Evolutionary conservation across 2,797 vertebrate species (phyloP).

Genomic region (Thripadectes ignobilis): DNA sequence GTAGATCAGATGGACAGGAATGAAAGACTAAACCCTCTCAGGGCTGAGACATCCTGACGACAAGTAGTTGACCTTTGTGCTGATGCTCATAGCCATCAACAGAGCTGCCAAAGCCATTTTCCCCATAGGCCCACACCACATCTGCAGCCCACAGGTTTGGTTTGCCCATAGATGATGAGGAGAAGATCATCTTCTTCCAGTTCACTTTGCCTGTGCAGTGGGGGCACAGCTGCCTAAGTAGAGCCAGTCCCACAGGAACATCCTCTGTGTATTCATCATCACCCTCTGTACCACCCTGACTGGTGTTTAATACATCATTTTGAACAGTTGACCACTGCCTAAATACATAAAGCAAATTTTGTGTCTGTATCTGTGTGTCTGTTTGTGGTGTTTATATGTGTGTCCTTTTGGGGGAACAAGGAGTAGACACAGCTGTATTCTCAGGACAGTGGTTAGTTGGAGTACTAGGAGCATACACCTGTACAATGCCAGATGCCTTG

Average conservation of each 20-base stretch:
- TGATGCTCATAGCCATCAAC: not conserved
- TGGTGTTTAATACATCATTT: not conserved
- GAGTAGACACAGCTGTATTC: not conserved
- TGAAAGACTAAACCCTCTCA: not conserved
- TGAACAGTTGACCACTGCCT: not conserved
- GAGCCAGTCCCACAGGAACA: not conserved
- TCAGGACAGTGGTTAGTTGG: not conserved
- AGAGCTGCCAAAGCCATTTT: not conserved
- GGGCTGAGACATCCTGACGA: not conserved
- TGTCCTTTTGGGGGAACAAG: accelerated
- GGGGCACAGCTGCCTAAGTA: not conserved
- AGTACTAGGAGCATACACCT: not conserved
- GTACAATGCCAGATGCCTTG: not conserved
- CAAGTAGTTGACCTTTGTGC: not conserved
- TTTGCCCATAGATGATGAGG: not conserved
- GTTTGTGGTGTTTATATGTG: too few species aligned
- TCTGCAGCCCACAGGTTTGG: accelerated
- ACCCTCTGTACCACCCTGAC: too few species aligned
- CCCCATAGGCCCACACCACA: too few species aligned
- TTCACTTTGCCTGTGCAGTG: not conserved
- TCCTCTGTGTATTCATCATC: not conserved
- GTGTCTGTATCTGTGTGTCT: not conserved
- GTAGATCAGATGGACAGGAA: not conserved
- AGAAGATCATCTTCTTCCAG: not conserved
- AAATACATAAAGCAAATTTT: not conserved